Base-by-base conservation (phyloP, 2,888 invertebrate species). In the Troglohyphantes excavatus region DNA sequence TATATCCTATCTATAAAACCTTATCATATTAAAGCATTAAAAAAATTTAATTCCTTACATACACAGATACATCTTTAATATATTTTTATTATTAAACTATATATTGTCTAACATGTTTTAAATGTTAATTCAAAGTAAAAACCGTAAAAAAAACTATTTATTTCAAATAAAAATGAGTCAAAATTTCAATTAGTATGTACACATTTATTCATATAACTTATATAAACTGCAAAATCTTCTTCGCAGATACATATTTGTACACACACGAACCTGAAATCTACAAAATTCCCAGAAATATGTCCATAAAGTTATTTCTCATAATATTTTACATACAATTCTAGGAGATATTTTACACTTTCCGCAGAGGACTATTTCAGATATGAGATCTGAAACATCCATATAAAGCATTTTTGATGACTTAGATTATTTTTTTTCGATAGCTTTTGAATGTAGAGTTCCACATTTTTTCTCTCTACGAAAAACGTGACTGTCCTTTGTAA, bases 131-230 rank as follows among this genome's bases (percentile, higher is more conserved):
- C n/a, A n/a, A n/a, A n/a, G n/a, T n/a, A n/a, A n/a, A n/a, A n/a
- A n/a, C n/a, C n/a, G n/a, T n/a, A n/a, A n/a, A n/a, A n/a, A n/a
- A n/a, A n/a, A n/a, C 39, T 39, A 39, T 11, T 39, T 7, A 29
- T 19, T 13, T 21, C 3, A 26, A 33, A 19, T 39, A 73, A 39
- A 39, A 39, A 39, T 39, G 39, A 53, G 53, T 53, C 53, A 53
- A 23, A 23, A n/a, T 26, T 26, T 61, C 21, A 59, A 11, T 83
- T 73, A 39, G 21, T 87, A 87, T 87, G 61, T 87, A 89, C 88
- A 89, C 43, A 78, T 83, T 89, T 83, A 89, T 82, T 89, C 68
- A 76, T 82, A 81, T 83, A 89, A 83, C 70, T 82, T 68, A 82
- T 89, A 82, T 53, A 89, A 89, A 89, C 88, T 82, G 82, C 68